Base-by-base conservation (phyloP, 2,113 vertebrate species). In the Hippocampus abdominalis region DNA sequence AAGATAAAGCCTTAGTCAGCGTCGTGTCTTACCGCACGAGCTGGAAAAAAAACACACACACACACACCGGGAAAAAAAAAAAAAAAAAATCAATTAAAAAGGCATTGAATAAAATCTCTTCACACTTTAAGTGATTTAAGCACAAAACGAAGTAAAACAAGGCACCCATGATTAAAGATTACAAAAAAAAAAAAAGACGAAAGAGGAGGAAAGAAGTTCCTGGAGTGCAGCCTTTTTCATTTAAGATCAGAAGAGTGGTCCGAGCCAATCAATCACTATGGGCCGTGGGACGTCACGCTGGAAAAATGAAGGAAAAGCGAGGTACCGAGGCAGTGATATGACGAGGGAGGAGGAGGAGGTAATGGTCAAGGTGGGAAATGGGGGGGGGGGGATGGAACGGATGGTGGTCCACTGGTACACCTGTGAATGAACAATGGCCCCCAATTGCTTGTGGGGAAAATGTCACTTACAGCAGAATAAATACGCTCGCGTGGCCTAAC, bases 401-500 rank as follows among this genome's bases (percentile, higher is more conserved):
- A 92, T 93, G 94, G 94, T 94, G 93, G 94, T 92, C 90, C 92
- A 91, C 93, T 94, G 94, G 40, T 94, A 95, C 93, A 93, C 89
- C 94, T 93, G 89, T 92, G 93, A 2, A 93, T 92, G 94, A 92
- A 91, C 90, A 64, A 93, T 79, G 91, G 94, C 94, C 94, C 93
- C 40, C 12, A 40, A 93, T 94, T 92, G 94, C 93, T 96, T 92
- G 91, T 93, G 92, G 92, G 64, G 92, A 84, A 91, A 92, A 92
- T 92, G 81, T 95, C 91, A 92, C 95, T 95, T 94, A 94, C 94
- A 94, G 92, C 94, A 91, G 93, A 96, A 95, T 98, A 95, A 95
- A 96, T 97, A 94, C 88, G 76, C 87, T 83, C 36, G 69, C 83
- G 93, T 92, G 92, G 78, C 69, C 93, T 96, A 95, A 64, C 94